phyloP scores from a whole-genome alignment of 2,797 vertebrate species.

The Echeneis naucrates region DNA sequence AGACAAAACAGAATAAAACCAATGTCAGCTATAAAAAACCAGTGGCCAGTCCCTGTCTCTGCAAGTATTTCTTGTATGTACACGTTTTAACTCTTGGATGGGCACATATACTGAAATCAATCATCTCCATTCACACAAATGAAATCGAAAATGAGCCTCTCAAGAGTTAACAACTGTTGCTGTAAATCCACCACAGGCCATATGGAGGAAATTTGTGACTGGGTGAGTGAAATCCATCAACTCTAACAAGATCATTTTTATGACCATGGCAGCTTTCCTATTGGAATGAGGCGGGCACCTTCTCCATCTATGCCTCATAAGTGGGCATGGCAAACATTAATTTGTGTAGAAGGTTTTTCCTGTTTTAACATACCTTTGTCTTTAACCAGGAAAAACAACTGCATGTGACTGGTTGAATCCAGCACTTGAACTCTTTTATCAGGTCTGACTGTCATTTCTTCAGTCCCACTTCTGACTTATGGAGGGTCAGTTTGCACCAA shows the following conservation, averaged over 20 bases:
- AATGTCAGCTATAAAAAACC: background rate
- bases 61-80: too few relatives aligned
- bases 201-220: background rate
- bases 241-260: slow-evolving; percentile 18
- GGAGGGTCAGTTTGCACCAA: slow-evolving; percentile 1
- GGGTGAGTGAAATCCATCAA: slow-evolving; percentile 13
- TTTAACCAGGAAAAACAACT: slow-evolving; percentile 1
- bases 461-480: slow-evolving; percentile 6
- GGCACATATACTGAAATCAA: background rate
- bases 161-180: too few relatives aligned
- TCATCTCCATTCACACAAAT: slow-evolving; percentile 2
- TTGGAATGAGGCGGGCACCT: background rate
- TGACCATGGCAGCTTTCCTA: slow-evolving; percentile 9
- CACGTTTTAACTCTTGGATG: background rate
- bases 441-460: slow-evolving; percentile 27
- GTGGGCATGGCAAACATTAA: background rate
- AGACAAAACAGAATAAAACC: background rate
- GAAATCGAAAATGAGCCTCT: background rate
- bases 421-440: slow-evolving; percentile 9
- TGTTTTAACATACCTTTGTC: slow-evolving; percentile 1
- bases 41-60: too few relatives aligned
- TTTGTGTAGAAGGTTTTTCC: slow-evolving; percentile 13
- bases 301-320: background rate
- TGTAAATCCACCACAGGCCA: too few relatives aligned
- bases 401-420: background rate